Base-by-base conservation (phyloP, 2,113 vertebrate genomes). In the Microcebus tavaratra region DNA sequence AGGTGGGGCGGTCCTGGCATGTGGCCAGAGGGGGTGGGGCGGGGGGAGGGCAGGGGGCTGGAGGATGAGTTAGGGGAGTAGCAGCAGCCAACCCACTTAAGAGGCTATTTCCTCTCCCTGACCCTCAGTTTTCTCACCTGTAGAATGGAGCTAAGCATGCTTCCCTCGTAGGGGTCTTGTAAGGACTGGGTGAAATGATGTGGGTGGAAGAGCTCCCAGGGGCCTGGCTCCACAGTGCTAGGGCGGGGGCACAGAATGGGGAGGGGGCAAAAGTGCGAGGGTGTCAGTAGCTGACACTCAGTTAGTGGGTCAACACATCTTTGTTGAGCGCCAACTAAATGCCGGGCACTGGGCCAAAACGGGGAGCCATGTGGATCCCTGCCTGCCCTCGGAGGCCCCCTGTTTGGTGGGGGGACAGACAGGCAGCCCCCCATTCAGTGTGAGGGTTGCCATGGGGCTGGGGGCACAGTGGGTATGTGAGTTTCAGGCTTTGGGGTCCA, bases 341-440 rank as follows among this genome's bases (percentile, higher is more conserved):
- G 63, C 45, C n/a, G 10, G 45, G 75, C 0, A 0, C 50, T 13
- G 27, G 18, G 25, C 65, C 6, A 25, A 21, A 72, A 34, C 31
- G 11, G 59, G 57, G 78, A 25, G 36, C 9, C 2, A 0, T 3
- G 6, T 8, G 42, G 68, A n/a, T 9, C 13, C 0, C 0, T 10
- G 42, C 34, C 50, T 90, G 63, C 13, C 75, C 65, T 36, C 27
- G 2, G 25, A 36, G 70, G 20, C 6, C 29, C 65, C n/a, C 29
- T 25, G 21, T 65, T 27, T 80, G 39, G 14, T 48, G 20, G 42
- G 14, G 7, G 31, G 13, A 42, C 36, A 59, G 45, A 81, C 8
- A 50, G 42, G 55, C 23, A 87, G 7, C 23, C 27, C 17, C 53
- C 4, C 23, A 7, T 50, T 70, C 15, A 17, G 29, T 25, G 72